Evolutionary conservation across 2,888 invertebrate genomes (phyloP).

Genomic region (Tinea semifulvella): DNA sequence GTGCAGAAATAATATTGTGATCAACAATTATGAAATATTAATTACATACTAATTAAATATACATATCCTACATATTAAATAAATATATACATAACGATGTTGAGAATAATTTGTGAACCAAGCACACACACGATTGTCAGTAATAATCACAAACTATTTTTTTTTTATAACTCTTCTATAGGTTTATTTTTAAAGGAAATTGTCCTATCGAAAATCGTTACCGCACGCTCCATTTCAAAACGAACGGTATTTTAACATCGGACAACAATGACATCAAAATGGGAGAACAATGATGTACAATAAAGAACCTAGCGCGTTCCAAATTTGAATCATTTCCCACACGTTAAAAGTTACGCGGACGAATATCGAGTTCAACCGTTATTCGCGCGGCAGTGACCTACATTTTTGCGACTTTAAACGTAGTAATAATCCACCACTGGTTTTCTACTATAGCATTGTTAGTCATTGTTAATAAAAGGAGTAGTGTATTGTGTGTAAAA

Average conservation of each 20-base stretch:
- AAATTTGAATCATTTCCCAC: constrained; percentile 67
- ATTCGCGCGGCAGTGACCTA: constrained; percentile 64
- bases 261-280: background rate
- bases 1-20: no score
- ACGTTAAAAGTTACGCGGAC: constrained; percentile 67
- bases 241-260: background rate
- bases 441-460: constrained; percentile 22
- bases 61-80: no score
- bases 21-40: no score
- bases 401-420: constrained; percentile 26
- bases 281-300: background rate
- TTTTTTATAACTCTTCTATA: no score
- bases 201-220: background rate
- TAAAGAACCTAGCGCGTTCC: constrained; percentile 35
- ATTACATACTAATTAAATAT: no score
- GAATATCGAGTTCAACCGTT: constrained; percentile 62
- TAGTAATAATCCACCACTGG: constrained; percentile 22
- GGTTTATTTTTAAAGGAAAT: no score
- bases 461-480: constrained; percentile 15
- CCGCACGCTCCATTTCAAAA: background rate
- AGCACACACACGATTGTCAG: no score
- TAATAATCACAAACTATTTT: no score
- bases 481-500: constrained; percentile 25
- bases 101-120: no score
- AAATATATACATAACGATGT: no score